Evolutionary conservation across 1,140 invertebrate species (phyloP).

Genomic region (Vanessa atalanta): DNA sequence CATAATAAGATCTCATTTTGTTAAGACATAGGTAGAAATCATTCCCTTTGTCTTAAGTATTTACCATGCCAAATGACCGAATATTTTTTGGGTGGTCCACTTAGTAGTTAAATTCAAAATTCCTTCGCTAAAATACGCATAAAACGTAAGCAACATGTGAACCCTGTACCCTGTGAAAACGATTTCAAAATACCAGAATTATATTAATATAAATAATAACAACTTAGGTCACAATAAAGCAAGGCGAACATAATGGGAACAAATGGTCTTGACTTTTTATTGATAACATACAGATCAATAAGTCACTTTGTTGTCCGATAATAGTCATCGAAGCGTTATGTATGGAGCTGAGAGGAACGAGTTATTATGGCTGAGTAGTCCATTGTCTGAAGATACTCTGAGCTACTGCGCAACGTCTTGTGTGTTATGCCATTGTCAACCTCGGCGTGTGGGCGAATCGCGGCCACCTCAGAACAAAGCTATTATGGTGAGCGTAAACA

Average conservation of each 20-base stretch:
- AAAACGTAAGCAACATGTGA: background rate
- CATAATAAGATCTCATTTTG: constrained; percentile 60
- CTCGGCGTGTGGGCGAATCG: constrained; percentile 51
- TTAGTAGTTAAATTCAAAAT: constrained; percentile 14
- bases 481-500: constrained; percentile 29
- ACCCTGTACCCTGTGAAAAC: background rate
- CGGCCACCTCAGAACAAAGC: constrained; percentile 41
- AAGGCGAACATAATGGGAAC: constrained; percentile 26
- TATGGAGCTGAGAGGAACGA: constrained; percentile 35
- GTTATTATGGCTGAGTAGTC: constrained; percentile 50
- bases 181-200: background rate
- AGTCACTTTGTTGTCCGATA: constrained; percentile 40
- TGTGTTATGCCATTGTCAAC: constrained; percentile 53
- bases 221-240: constrained; percentile 13
- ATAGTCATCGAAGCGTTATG: constrained; percentile 37
- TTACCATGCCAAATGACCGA: constrained; percentile 28
- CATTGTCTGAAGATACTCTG: constrained; percentile 57
- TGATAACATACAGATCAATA: constrained; percentile 41
- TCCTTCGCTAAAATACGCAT: background rate
- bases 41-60: constrained; percentile 40
- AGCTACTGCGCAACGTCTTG: constrained; percentile 60
- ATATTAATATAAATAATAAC: constrained; percentile 11
- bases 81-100: constrained; percentile 57
- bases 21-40: constrained; percentile 44
- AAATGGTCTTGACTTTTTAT: constrained; percentile 34